phyloP scores from a whole-genome alignment of 1,140 invertebrate genomes.

The Saxidomus purpurata region DNA sequence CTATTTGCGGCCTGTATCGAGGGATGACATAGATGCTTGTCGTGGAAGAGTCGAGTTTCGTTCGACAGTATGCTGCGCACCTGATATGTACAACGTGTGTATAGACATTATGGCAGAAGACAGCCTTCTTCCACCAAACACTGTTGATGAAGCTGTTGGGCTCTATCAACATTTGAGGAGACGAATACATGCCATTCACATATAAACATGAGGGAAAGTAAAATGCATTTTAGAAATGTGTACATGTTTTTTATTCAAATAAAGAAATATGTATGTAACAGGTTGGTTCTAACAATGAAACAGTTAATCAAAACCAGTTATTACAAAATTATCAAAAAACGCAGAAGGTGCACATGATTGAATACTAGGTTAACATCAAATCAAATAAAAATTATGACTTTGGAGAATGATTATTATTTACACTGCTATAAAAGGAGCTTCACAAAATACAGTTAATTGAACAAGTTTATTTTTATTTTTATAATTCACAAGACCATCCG shows the following conservation, averaged over 20 bases:
- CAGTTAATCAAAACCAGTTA: neutral
- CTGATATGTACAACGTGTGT: neutral
- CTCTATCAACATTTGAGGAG: neutral
- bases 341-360: neutral
- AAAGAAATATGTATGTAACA: slow-evolving; percentile 29
- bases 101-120: slow-evolving; percentile 19
- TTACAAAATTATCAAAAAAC: too few species aligned
- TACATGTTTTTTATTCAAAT: slow-evolving; percentile 22
- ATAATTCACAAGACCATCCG: too few species aligned
- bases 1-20: neutral
- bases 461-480: too few species aligned
- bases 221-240: neutral
- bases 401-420: slow-evolving; percentile 18
- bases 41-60: neutral
- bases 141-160: neutral
- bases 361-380: slow-evolving; percentile 6
- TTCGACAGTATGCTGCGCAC: neutral
- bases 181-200: neutral
- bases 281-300: slow-evolving; percentile 28
- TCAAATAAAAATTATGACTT: neutral
- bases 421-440: too few species aligned
- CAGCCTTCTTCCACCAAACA: neutral
- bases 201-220: neutral
- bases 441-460: too few species aligned
- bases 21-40: slow-evolving; percentile 18